A percentile compares a stretch with the other conserved stretches of the same genome.
Evolutionary conservation across 2,113 vertebrate species (phyloP).

Genomic region (Saccopteryx leptura): DNA sequence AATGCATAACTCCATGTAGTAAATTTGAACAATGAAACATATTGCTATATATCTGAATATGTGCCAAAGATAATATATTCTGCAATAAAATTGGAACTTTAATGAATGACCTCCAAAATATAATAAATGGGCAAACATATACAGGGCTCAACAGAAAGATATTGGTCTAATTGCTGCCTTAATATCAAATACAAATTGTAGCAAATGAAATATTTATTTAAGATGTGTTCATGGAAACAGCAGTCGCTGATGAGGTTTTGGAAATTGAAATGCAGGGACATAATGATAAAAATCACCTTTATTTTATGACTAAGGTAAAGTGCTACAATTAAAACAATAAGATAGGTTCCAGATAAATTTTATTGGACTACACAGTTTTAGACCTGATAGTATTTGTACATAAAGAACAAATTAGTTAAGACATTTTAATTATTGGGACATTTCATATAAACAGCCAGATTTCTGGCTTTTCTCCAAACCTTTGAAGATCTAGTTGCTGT

Average conservation of each 20-base stretch:
- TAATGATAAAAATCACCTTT: neutral
- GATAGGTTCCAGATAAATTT: neutral
- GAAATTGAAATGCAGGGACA: constrained; percentile 23
- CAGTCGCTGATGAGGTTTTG: neutral
- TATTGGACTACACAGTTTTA: neutral
- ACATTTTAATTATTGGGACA: neutral
- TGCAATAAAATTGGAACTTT: neutral
- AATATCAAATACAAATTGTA: constrained; percentile 23
- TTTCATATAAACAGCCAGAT: neutral
- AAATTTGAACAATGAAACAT: neutral
- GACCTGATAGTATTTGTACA: neutral
- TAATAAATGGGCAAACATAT: neutral
- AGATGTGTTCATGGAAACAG: constrained; percentile 25
- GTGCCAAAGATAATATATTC: neutral
- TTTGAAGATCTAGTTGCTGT: neutral
- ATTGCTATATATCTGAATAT: neutral
- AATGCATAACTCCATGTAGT: neutral
- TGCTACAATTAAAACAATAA: neutral
- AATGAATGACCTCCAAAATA: neutral
- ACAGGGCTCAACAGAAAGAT: neutral
- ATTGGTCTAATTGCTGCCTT: neutral
- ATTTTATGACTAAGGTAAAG: neutral
- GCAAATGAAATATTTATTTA: neutral
- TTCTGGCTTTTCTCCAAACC: neutral
- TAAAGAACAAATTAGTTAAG: neutral